Conservation (phyloP, 2,888 invertebrate genomes). For the Xanthorhoe designata region DNA sequence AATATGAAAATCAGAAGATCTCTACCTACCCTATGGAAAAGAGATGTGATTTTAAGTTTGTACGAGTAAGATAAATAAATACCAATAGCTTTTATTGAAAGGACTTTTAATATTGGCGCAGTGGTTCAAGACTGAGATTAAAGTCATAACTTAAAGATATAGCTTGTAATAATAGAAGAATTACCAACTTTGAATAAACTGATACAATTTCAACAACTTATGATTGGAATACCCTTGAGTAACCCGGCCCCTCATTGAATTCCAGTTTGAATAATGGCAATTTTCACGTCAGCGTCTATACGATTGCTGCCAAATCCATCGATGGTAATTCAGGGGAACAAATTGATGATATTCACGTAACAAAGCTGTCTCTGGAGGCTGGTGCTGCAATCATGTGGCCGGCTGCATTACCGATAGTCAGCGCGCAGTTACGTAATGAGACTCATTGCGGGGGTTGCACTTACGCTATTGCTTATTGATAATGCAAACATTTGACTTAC, state of each 20-base stretch:
- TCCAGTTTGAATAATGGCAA: constrained; percentile 25
- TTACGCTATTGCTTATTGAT: background rate
- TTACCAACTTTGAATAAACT: background rate
- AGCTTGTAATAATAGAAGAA: background rate
- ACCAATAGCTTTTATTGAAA: too few relatives aligned
- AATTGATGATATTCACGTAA: constrained; percentile 49
- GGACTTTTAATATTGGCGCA: too few relatives aligned
- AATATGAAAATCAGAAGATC: too few relatives aligned
- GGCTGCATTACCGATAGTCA: constrained; percentile 71
- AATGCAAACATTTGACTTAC: too few relatives aligned
- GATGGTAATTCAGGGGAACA: constrained; percentile 32
- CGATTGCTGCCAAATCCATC: constrained; percentile 33
- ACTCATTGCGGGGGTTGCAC: constrained; percentile 5
- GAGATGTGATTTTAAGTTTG: too few relatives aligned
- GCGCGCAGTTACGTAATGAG: constrained; percentile 16
- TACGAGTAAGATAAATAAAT: too few relatives aligned
- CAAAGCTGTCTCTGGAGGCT: constrained; percentile 54
- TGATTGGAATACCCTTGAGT: constrained; percentile 7
- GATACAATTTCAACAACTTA: background rate
- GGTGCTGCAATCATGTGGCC: constrained; percentile 66
- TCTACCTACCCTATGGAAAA: too few relatives aligned
- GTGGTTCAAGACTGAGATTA: too few relatives aligned
- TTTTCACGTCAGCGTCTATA: constrained; percentile 17
- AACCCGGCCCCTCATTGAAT: constrained; percentile 9
- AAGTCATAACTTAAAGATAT: too few relatives aligned